Evolutionary conservation across 2,113 vertebrate genomes (phyloP).

Genomic region (Sminthopsis crassicaudata): DNA sequence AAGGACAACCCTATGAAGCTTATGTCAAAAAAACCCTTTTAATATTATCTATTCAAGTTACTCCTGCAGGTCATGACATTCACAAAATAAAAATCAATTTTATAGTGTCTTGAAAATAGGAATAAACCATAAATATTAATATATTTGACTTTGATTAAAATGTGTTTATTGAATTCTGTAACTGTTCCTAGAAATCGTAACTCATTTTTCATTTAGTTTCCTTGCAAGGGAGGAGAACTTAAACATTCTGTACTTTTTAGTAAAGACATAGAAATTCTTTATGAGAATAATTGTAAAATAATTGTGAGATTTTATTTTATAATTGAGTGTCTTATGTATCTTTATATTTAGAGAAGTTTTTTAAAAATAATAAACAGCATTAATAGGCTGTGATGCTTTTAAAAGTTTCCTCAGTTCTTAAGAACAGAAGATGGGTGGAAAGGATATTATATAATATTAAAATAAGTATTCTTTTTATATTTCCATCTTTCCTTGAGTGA

Average conservation of each 20-base stretch:
- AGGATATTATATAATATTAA: conserved; percentile 14
- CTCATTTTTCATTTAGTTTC: conserved; percentile 12
- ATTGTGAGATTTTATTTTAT: conserved; percentile 10
- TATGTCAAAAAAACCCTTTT: conserved; percentile 5
- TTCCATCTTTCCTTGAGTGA: conserved; percentile 25
- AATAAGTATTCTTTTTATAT: not conserved
- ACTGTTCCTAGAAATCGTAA: conserved; percentile 9
- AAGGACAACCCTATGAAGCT: conserved; percentile 39
- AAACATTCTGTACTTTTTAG: not conserved
- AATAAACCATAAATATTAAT: conserved; percentile 26
- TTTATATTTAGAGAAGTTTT: not conserved
- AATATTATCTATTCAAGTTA: conserved; percentile 17
- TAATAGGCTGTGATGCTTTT: conserved; percentile 1
- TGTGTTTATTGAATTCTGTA: conserved; percentile 35
- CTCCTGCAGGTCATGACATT: not conserved
- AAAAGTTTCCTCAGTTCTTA: conserved; percentile 30
- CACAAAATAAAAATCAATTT: conserved; percentile 16
- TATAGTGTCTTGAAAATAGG: conserved; percentile 18
- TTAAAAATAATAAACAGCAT: conserved; percentile 10
- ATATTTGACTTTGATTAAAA: conserved; percentile 48
- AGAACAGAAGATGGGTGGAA: conserved; percentile 27
- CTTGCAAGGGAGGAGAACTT: conserved; percentile 16
- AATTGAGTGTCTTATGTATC: not conserved
- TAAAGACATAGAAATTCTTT: conserved; percentile 10
- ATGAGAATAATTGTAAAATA: not conserved